Evolutionary conservation across 53 echinoderm and acorn worm species (phyloP), one percentile per base, ranked within the genome.

Genomic region (Astropecten irregularis): DNA sequence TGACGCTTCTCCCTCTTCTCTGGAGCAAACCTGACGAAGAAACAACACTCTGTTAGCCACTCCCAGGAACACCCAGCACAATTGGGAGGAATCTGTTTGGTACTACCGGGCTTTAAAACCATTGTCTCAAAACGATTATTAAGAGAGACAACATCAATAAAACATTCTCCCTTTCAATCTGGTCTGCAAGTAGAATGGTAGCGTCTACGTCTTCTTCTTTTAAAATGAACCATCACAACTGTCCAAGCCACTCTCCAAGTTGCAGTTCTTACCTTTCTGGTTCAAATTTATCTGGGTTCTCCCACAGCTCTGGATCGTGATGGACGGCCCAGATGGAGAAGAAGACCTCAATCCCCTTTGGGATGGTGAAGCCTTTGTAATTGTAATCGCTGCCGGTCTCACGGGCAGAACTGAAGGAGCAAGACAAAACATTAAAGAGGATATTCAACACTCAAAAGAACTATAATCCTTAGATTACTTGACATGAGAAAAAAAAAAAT

Each of bases 261-360:
- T 3, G 15, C 8, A 25, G 25, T 20, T 23, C 22, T 51, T 68
- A 94, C 94, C 90, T 90, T 29, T 95, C 95, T 10, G 95, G 92
- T 47, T 92, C 71, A 49, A 95, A 95, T 40, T 74, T 90, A 16
- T 88, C 79, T 38, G 95, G 95, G 37, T 95, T 77, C 1, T 87
- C 84, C 90, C 92, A 95, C 29, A 86, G 11, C 23, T 90, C 71
- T 10, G 90, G 76, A 33, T 93, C 86, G 7, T 86, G 76, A 32
- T 95, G 95, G 14, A 92, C 63, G 19, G 40, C 40, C 84, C 88
- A 92, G 68, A 89, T 63, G 2, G 90, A 82, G 13, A 95, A 46
- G 19, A 30, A 34, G 2, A 90, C 16, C 9, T 55, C 15, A 16
- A 47, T 53, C 1, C 93, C 93, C 31, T 81, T 70, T 3, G 72